Base-by-base conservation (phyloP, 1,140 invertebrate genomes). In the Latrodectus geometricus region DNA sequence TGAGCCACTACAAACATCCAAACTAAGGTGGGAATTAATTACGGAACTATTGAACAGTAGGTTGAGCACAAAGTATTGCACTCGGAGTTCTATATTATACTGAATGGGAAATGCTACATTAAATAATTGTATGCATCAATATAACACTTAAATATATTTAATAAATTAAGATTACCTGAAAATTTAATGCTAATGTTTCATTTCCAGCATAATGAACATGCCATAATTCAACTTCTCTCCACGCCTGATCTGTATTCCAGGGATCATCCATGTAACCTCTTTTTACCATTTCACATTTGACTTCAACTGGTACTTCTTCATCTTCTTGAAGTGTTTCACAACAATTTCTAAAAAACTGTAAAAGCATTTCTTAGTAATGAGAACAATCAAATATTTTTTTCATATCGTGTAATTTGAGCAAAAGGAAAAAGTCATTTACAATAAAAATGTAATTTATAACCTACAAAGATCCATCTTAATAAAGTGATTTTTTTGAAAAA, bases 221-320 rank as follows among this genome's bases (percentile, higher is more conserved):
- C 85, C 92, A 90, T 4, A 92, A 90, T 61, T 91, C 89, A 8
- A 92, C 92, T 87, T 93, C 93, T 88, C 93, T 89, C 93, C 93
- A 93, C 0, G 92, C 91, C 89, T 93, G 93, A 88, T 93, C 93
- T 12, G 91, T 92, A 88, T 94, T 93, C 12, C 92, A 89, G 17
- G 91, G 91, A 88, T 93, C 93, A 89, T 93, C 93, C 66, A 93
- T 91, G 87, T 93, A 93, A 9, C 92, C 91, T 69, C 85, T 73
- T 66, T 87, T 74, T 0, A 88, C 74, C 72, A 88, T 75, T 82
- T 88, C 88, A 82, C 65, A 69, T 48, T 88, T 88, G n/a, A 88
- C 65, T 35, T 88, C 87, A 20, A 20, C 23, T 12, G 77, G 79
- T 9, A 73, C 73, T 73, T 78, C 87, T 35, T 84, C 87, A n/a